Base-by-base conservation (phyloP, 2,113 vertebrate species). In the Pluvialis apricaria region DNA sequence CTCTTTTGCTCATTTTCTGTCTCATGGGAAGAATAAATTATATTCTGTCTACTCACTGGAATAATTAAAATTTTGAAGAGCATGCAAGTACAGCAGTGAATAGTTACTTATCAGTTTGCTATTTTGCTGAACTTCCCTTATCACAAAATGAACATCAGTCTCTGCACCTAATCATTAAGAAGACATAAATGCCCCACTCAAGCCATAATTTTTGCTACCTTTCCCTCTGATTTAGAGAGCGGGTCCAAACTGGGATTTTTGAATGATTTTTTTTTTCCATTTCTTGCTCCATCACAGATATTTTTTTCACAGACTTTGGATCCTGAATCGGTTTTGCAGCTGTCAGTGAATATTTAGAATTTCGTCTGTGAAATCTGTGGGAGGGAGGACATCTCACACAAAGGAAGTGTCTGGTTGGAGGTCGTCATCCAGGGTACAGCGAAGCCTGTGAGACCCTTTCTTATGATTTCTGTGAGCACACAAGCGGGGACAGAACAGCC, bases 41-140 rank as follows among this genome's bases (percentile, higher is more conserved):
- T 54, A 40, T 93, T 95, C 87, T 73, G 29, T 90, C 32, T 93
- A 47, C 38, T 83, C 69, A 60, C 14, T 76, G 55, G 52, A 93
- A 91, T 94, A 88, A 92, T 86, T 92, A 81, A 68, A 55, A 92
- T 72, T 84, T 93, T 82, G 80, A 90, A 86, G 28, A 95, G 26
- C 34, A 40, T 68, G 69, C 77, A 95, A 86, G 57, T 75, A 60
- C 13, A 40, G 38, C 60, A 45, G 15, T 64, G 60, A 86, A 84
- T 38, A 77, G 51, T 83, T 88, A 93, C 62, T 64, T 51, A 69
- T 64, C 42, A 42, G 31, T 86, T 83, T 52, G 13, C 3, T 57
- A 28, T 78, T 90, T 88, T 92, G 62, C 42, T 93, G 68, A 93
- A 78, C 40, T 81, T 90, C 26, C 40, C 14, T 58, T 76, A 65